A percentile compares a stretch with the other conserved stretches of the same genome.
These are phyloP conservation scores for Hippopotamyrus pictus DNA, from an alignment of 2,797 vertebrate genomes.

Conservation along the genomic window DNA sequence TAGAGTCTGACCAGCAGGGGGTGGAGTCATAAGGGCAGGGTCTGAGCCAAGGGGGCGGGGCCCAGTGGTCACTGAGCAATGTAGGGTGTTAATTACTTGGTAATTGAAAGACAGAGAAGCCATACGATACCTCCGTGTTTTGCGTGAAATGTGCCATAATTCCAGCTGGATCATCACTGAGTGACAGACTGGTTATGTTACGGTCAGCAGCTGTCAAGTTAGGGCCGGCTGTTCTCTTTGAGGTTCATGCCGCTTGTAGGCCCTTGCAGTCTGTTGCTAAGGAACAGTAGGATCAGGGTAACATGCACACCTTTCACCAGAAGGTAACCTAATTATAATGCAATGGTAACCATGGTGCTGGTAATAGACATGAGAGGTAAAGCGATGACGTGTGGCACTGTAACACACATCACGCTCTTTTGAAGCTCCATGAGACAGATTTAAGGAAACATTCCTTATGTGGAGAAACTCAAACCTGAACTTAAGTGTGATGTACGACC, in stretches of 20 bases:
- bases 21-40: not conserved
- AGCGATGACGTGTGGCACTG: not conserved
- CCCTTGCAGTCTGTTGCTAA: not conserved
- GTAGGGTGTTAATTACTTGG: not conserved
- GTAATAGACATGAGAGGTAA: not conserved
- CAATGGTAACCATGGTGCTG: not conserved
- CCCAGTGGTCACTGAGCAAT: not conserved
- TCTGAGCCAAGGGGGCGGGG: not conserved
- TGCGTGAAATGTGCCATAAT: not conserved
- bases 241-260: not conserved
- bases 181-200: not conserved
- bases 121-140: not conserved
- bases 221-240: not conserved
- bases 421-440: not conserved
- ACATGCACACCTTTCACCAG: not conserved
- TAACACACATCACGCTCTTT: not conserved
- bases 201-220: not conserved
- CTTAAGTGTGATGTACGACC: not conserved
- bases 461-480: not conserved
- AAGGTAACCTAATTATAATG: not conserved
- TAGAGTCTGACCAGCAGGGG: not conserved
- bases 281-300: not conserved
- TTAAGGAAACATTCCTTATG: not conserved
- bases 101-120: not conserved
- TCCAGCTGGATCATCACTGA: not conserved